Evolutionary conservation across 2,797 vertebrate species (phyloP).

Genomic region (Hybognathus amarus): DNA sequence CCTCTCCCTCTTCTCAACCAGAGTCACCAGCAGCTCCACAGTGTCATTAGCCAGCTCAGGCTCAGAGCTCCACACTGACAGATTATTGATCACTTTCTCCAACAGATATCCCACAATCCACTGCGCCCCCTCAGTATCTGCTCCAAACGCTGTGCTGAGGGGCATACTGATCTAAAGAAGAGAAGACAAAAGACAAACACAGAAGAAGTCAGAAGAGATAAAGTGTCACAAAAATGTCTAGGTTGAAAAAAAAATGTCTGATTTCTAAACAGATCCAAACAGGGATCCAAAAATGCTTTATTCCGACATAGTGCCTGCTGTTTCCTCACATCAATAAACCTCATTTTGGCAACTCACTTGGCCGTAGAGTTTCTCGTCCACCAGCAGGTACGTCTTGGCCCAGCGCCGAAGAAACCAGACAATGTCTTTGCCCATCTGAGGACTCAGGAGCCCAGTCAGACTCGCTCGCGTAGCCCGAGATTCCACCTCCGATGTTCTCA

Average conservation of each 20-base stretch:
- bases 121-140: slow-evolving; percentile 95
- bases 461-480: slow-evolving; percentile 94
- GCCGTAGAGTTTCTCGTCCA: slow-evolving; percentile 96
- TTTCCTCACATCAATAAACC: background rate
- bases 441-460: slow-evolving; percentile 92
- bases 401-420: slow-evolving; percentile 97
- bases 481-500: slow-evolving; percentile 97
- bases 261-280: background rate
- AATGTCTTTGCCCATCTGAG: slow-evolving; percentile 99
- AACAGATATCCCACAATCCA: slow-evolving; percentile 99
- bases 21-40: slow-evolving; percentile 94
- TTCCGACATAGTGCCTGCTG: background rate
- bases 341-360: slow-evolving; percentile 80
- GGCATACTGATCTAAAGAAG: slow-evolving; percentile 91
- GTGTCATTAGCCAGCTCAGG: slow-evolving; percentile 95
- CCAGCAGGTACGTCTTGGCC: slow-evolving; percentile 96
- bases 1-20: slow-evolving; percentile 97
- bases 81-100: slow-evolving; percentile 98
- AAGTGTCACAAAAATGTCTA: background rate
- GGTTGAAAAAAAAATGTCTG: background rate
- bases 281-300: background rate
- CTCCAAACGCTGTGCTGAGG: slow-evolving; percentile 93
- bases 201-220: slow-evolving; percentile 4
- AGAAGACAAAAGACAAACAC: slow-evolving; percentile 9
- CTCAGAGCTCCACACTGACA: slow-evolving; percentile 98